These are phyloP conservation scores for Alethe castanea DNA, from an alignment of 2,113 vertebrate species.

Conservation along the genomic window DNA sequence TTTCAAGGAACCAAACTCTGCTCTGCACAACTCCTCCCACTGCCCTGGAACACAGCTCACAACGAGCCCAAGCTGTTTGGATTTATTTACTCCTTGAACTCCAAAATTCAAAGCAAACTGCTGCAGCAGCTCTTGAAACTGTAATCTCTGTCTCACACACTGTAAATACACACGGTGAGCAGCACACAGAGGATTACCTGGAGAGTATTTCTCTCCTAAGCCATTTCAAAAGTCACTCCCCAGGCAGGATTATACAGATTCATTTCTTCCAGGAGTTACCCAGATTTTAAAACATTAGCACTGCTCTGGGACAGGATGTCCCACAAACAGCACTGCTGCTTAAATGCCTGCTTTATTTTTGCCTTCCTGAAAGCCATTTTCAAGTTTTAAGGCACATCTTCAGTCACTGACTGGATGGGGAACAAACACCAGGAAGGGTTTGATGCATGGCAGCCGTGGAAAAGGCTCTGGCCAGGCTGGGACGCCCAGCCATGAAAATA, in stretches of 20 bases:
- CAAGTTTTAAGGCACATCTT: background rate
- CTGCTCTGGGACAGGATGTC: background rate
- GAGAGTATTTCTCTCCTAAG: background rate
- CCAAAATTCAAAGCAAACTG: background rate
- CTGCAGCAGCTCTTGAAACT: background rate
- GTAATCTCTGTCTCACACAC: background rate
- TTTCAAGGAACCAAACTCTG: background rate
- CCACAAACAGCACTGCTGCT: background rate
- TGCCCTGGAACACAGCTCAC: accelerated
- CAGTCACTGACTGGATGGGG: background rate
- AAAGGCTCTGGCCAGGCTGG: background rate
- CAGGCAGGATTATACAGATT: background rate
- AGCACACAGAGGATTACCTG: background rate
- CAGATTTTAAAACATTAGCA: background rate
- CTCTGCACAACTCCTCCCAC: background rate
- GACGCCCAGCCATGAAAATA: background rate
- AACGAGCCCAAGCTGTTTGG: background rate
- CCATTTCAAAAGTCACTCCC: background rate
- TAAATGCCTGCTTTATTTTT: background rate
- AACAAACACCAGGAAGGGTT: background rate
- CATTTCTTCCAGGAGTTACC: background rate
- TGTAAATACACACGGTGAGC: background rate
- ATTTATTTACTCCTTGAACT: background rate
- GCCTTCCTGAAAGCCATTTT: background rate
- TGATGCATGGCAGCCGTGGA: background rate